These are phyloP conservation scores for Malurus alboscapulatus DNA, from an alignment of 2,113 vertebrate genomes.

Conservation along the genomic window DNA sequence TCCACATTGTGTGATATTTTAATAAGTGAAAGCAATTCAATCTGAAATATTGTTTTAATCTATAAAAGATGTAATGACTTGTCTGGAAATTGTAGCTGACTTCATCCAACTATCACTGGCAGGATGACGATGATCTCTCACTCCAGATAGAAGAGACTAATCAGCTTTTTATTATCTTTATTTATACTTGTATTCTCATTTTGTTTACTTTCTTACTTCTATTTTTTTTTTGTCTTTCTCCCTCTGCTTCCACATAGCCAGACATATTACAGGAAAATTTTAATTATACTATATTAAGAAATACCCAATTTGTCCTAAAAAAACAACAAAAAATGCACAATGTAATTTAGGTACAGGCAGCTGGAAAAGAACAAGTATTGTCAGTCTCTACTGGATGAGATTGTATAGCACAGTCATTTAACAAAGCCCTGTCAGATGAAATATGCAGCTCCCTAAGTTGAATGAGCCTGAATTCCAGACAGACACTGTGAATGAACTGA, in stretches of 20 bases:
- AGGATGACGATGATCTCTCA: slow-evolving; percentile 6
- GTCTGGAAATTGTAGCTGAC: slow-evolving; percentile 45
- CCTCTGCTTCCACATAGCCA: neutral
- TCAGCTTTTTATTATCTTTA: slow-evolving; percentile 57
- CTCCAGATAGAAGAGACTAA: neutral
- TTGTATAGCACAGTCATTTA: neutral
- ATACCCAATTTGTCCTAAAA: neutral
- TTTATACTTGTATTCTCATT: slow-evolving; percentile 39
- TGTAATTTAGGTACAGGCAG: neutral
- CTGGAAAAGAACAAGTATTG: neutral
- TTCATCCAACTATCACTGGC: slow-evolving; percentile 17
- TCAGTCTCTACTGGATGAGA: neutral
- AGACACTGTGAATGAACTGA: neutral
- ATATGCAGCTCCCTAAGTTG: neutral
- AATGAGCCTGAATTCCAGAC: neutral
- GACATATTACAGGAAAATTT: neutral
- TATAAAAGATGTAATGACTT: slow-evolving; percentile 52
- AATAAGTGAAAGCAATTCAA: slow-evolving; percentile 40
- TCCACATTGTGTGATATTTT: neutral
- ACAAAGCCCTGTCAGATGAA: neutral
- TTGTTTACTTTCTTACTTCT: slow-evolving; percentile 18
- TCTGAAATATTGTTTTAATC: slow-evolving; percentile 62
- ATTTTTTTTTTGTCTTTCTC: neutral
- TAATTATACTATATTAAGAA: neutral
- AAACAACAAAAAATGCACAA: rapidly evolving